A percentile compares a stretch with the other conserved stretches of the same genome.
Conservation (phyloP, 2,113 vertebrate species). For the Anguilla rostrata region DNA sequence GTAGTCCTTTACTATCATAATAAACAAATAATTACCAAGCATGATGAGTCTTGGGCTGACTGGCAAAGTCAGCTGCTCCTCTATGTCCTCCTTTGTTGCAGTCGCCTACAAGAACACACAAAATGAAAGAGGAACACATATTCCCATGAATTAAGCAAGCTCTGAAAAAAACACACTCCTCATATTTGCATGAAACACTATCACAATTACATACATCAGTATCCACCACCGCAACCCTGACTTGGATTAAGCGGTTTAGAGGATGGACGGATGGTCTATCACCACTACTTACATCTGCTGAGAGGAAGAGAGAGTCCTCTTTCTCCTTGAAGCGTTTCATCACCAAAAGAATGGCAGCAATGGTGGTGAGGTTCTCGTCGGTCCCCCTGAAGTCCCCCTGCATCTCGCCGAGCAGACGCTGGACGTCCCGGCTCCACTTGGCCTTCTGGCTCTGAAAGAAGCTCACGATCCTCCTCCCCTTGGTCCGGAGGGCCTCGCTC, state of each 20-base stretch:
- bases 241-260: too few species aligned
- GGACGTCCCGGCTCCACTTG: conserved; percentile 19
- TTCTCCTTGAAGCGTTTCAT: conserved; percentile 29
- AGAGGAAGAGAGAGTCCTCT: conserved; percentile 33
- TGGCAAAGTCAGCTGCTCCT: conserved; percentile 23
- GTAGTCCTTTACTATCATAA: too few species aligned
- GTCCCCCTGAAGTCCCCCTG: neutral
- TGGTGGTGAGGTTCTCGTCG: conserved; percentile 10
- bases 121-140: neutral
- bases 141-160: neutral
- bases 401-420: conserved; percentile 6
- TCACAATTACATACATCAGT: neutral
- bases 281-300: conserved; percentile 27
- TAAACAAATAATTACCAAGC: conserved; percentile 22
- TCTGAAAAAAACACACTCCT: neutral
- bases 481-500: conserved; percentile 3
- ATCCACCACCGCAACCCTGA: too few species aligned
- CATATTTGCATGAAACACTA: neutral
- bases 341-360: conserved; percentile 27
- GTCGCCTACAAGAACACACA: conserved; percentile 12
- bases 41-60: conserved; percentile 31
- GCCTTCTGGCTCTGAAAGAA: conserved; percentile 25
- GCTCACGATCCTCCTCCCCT: conserved; percentile 21
- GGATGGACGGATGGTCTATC: too few species aligned
- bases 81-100: conserved; percentile 21